Evolutionary conservation across 2,888 invertebrate genomes (phyloP).

Genomic region (Galerucella pusilla): DNA sequence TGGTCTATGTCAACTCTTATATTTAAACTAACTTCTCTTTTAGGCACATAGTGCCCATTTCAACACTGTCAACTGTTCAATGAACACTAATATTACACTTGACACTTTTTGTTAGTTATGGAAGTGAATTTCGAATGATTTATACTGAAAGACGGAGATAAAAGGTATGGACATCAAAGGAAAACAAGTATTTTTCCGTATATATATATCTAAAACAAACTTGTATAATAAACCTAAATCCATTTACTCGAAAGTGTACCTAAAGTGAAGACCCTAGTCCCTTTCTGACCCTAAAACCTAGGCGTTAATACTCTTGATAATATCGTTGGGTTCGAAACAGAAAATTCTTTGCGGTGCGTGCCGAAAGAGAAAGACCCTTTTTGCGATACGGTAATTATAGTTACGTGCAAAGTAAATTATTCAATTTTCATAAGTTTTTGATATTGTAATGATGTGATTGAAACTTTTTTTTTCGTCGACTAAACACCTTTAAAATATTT

Average conservation of each 20-base stretch:
- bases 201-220: constrained; percentile 15
- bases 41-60: too few species aligned
- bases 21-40: too few species aligned
- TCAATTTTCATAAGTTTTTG: neutral
- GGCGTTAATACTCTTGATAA: constrained; percentile 50
- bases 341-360: constrained; percentile 55
- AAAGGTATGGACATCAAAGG: neutral
- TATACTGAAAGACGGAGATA: neutral
- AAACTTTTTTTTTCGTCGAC: neutral
- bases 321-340: constrained; percentile 50
- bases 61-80: too few species aligned
- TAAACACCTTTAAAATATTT: neutral
- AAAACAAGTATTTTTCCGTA: neutral
- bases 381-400: constrained; percentile 28
- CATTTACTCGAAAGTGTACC: constrained; percentile 31
- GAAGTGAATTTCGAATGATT: neutral
- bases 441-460: neutral
- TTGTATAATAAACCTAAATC: constrained; percentile 29
- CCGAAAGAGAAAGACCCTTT: constrained; percentile 42
- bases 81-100: too few species aligned
- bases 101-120: too few species aligned
- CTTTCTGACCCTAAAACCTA: constrained; percentile 37
- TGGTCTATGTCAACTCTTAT: too few species aligned
- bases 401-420: constrained; percentile 15
- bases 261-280: constrained; percentile 20